Evolutionary conservation across 2,888 invertebrate species (phyloP).

Genomic region (Xylophagus ater): DNA sequence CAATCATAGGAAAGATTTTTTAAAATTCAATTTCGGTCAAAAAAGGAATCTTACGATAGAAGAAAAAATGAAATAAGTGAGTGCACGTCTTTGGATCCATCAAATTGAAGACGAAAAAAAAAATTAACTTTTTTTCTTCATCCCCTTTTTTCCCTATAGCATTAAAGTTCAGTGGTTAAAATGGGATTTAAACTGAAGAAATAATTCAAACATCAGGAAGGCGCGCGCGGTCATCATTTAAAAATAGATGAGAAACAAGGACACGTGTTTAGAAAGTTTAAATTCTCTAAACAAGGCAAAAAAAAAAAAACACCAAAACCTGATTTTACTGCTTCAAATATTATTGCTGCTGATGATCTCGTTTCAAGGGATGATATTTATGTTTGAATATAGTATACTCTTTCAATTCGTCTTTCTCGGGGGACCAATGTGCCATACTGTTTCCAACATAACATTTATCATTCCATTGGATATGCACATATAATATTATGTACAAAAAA

Average conservation of each 20-base stretch:
- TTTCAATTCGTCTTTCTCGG: background rate
- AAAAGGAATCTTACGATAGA: too few species aligned
- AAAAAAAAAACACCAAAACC: too few species aligned
- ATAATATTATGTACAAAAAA: too few species aligned
- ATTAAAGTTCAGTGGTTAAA: background rate
- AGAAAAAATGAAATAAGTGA: constrained; percentile 1
- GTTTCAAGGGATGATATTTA: too few species aligned
- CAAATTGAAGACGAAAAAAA: too few species aligned
- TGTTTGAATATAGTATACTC: too few species aligned
- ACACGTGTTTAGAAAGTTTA: constrained; percentile 17
- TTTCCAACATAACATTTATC: constrained; percentile 9
- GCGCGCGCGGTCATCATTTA: constrained; percentile 12
- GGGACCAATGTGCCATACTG: constrained; percentile 3
- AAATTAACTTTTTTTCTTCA: background rate
- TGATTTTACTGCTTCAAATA: too few species aligned
- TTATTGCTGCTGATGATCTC: too few species aligned
- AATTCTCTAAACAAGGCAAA: too few species aligned
- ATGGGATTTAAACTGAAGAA: constrained; percentile 3
- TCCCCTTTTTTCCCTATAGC: background rate
- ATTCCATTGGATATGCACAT: constrained; percentile 11
- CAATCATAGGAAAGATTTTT: constrained; percentile 16
- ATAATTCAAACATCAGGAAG: constrained; percentile 5
- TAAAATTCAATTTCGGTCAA: constrained; percentile 16
- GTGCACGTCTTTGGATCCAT: background rate
- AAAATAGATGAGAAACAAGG: too few species aligned